phyloP scores from a whole-genome alignment of 1,140 invertebrate genomes.

The Drosophila tsacasi region DNA sequence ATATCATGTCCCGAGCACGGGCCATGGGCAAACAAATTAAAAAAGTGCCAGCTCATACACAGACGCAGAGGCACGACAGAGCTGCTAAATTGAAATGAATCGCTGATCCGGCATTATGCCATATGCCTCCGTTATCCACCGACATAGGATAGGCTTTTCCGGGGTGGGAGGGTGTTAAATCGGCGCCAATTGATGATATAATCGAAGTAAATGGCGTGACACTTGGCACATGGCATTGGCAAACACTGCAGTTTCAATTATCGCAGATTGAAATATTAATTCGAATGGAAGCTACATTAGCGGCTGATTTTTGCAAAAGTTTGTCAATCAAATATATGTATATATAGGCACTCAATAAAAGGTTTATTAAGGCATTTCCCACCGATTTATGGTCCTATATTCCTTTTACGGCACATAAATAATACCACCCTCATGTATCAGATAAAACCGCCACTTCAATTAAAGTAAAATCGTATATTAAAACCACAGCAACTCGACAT shows the following conservation, averaged over 20 bases:
- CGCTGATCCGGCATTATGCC: constrained; percentile 36
- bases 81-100: constrained; percentile 57
- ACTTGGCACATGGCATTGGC: constrained; percentile 6
- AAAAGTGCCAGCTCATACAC: constrained; percentile 46
- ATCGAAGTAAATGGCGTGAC: constrained; percentile 45
- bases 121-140: constrained; percentile 23
- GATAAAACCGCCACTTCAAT: not conserved
- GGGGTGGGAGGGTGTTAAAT: constrained; percentile 3
- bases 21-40: constrained; percentile 58
- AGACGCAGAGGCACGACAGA: not conserved
- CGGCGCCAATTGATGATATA: constrained; percentile 28
- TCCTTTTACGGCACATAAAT: constrained; percentile 11
- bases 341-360: constrained; percentile 6
- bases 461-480: not conserved
- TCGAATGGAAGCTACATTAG: not conserved
- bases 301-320: constrained; percentile 9
- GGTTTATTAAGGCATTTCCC: constrained; percentile 15
- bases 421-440: not conserved
- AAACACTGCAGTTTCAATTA: constrained; percentile 28
- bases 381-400: constrained; percentile 10
- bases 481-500: not conserved
- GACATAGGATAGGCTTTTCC: constrained; percentile 3
- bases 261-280: constrained; percentile 25
- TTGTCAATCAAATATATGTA: constrained; percentile 15
- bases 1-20: constrained; percentile 39